These are phyloP conservation scores for Agriopis leucophaearia DNA, from an alignment of 2,888 invertebrate species.

Conservation along the genomic window DNA sequence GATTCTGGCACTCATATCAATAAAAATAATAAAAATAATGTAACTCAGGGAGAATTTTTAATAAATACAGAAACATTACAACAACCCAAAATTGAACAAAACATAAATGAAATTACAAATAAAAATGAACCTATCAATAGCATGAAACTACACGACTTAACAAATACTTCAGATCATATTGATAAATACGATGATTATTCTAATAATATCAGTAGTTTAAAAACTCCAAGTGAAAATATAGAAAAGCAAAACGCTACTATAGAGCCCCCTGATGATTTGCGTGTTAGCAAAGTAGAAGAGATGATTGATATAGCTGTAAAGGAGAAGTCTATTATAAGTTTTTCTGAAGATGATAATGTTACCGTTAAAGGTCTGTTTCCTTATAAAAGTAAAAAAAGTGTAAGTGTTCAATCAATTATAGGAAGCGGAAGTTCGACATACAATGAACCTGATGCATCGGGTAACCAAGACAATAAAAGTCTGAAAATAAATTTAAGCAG, in stretches of 20 bases:
- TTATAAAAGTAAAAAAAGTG: neutral
- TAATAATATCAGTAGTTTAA: neutral
- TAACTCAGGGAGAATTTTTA: neutral
- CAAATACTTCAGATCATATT: neutral
- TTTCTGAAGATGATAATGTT: conserved; percentile 4
- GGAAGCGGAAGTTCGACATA: neutral
- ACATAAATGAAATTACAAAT: neutral
- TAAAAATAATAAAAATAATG: neutral
- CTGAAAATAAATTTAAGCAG: neutral
- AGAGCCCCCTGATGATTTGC: neutral
- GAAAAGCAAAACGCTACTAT: neutral
- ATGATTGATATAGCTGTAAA: neutral
- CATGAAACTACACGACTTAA: too few relatives aligned
- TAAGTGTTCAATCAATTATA: conserved; percentile 3
- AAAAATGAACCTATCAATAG: neutral
- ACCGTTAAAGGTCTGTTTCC: neutral
- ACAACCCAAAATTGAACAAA: neutral
- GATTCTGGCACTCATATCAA: neutral
- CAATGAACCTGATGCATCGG: neutral
- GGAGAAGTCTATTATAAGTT: neutral
- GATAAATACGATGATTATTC: neutral
- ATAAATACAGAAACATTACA: neutral
- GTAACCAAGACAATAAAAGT: neutral
- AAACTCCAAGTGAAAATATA: neutral
- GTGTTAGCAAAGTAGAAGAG: neutral